Base-by-base conservation (phyloP, 1,140 invertebrate species). In the Bombus confusus region DNA sequence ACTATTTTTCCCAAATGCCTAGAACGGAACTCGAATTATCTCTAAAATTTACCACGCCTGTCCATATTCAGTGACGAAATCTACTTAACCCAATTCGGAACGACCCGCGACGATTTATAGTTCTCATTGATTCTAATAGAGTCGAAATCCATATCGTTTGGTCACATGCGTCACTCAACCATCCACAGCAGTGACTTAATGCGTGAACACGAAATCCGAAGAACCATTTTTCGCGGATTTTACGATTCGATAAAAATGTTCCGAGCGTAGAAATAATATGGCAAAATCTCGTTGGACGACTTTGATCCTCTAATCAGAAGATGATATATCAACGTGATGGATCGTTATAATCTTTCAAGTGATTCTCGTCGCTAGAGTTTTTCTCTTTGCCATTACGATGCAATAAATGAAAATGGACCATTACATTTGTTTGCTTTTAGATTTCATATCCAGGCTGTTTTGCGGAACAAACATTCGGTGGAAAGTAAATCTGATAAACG, bases 61-160 rank as follows among this genome's bases (percentile, higher is more conserved):
- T 78, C 82, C 64, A 83, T 78, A 83, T 78, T 41, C 62, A 57
- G 18, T 34, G 47, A 64, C 64, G 64, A 83, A 69, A 83, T 83
- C 82, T 83, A 78, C 82, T 84, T 84, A 79, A 84, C 82, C 82
- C 66, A 79, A 84, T 84, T 84, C 75, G 34, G 34, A 52, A 69
- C 64, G 75, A 71, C 34, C 43, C 47, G 64, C 43, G 15, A 39
- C 82, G 82, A 84, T 84, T 84, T 84, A 79, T 79, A 59, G 82
- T 69, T 43, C 75, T 66, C 64, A 71, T 79, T 71, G 64, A 68
- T 79, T 84, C 82, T 79, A 71, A 71, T 59, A 52, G 82, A 76
- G 69, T 69, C 64, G 73, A 84, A 84, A 71, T 84, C 82, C 75
- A 52, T 59, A 79, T 69, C 82, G 75, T 69, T 71, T 43, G 28